These are phyloP conservation scores for Gymnarchus niloticus DNA, from an alignment of 2,113 vertebrate species.

Conservation along the genomic window DNA sequence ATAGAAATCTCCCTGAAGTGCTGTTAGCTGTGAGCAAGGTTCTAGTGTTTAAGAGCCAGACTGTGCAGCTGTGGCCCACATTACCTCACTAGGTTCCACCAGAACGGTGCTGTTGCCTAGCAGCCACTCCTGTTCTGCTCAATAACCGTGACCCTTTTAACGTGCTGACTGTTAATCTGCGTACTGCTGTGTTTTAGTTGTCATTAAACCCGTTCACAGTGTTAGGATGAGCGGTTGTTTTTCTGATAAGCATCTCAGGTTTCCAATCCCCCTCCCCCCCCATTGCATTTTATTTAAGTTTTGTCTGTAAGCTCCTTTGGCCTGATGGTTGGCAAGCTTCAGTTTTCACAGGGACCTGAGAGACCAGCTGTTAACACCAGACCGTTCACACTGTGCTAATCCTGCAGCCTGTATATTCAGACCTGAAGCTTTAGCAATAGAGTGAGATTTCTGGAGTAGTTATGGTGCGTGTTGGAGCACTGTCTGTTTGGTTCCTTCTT, in stretches of 20 bases:
- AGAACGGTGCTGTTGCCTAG: constrained; percentile 9
- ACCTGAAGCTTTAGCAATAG: neutral
- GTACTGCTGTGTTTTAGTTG: neutral
- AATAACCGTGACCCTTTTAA: neutral
- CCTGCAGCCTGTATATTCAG: too few species aligned
- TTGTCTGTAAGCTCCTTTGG: neutral
- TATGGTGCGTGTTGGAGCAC: neutral
- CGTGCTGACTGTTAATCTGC: neutral
- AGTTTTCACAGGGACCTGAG: neutral
- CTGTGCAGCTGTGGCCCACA: neutral
- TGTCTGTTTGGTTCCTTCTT: neutral
- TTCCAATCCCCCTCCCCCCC: neutral
- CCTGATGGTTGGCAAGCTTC: neutral
- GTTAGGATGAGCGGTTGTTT: neutral
- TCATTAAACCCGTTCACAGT: neutral
- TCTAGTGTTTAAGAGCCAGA: neutral
- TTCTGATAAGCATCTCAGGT: neutral
- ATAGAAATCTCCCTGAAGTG: neutral
- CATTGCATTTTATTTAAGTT: neutral
- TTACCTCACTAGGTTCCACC: neutral
- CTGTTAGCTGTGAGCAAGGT: neutral
- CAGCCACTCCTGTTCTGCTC: neutral
- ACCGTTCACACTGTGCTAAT: neutral
- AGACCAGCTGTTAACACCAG: neutral
- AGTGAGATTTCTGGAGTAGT: neutral